phyloP scores from a whole-genome alignment of 2,113 vertebrate genomes.

The Tretioscincus oriximinensis region DNA sequence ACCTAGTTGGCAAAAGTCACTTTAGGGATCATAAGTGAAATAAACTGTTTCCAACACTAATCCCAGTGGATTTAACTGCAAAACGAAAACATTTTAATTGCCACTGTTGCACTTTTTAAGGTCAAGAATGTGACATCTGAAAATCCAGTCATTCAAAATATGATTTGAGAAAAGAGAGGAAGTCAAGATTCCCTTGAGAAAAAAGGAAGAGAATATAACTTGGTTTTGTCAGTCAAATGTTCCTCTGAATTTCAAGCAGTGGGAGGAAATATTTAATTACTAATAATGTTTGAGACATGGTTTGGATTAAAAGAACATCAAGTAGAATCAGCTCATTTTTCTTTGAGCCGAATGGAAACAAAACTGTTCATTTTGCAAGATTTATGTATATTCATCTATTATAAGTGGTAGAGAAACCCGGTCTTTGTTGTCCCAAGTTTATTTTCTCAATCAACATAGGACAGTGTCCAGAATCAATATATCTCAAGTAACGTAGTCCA shows the following conservation, averaged over 20 bases:
- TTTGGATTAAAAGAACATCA: constrained; percentile 41
- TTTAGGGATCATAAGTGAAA: constrained; percentile 49
- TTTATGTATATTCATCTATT: neutral
- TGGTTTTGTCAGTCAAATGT: constrained; percentile 55
- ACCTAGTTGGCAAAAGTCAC: constrained; percentile 40
- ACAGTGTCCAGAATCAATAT: too few species aligned
- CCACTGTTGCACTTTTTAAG: constrained; percentile 54
- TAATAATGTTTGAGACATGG: constrained; percentile 42
- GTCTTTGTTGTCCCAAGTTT: too few species aligned
- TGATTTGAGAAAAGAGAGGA: constrained; percentile 57
- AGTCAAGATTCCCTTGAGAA: constrained; percentile 47
- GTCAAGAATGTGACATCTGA: constrained; percentile 51
- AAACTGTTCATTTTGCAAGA: constrained; percentile 18
- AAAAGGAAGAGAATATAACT: constrained; percentile 26
- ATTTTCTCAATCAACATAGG: too few species aligned
- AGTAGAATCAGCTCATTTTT: constrained; percentile 1
- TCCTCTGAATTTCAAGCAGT: constrained; percentile 33
- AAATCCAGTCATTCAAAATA: constrained; percentile 60
- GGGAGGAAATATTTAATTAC: constrained; percentile 33
- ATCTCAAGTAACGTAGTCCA: too few species aligned
- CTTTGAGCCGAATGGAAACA: constrained; percentile 34
- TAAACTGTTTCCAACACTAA: constrained; percentile 46
- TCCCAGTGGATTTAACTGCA: constrained; percentile 57
- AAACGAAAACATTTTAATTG: constrained; percentile 59
- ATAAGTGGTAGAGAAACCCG: neutral